phyloP scores from a whole-genome alignment of 2,113 vertebrate genomes.

The Alexandromys fortis region DNA sequence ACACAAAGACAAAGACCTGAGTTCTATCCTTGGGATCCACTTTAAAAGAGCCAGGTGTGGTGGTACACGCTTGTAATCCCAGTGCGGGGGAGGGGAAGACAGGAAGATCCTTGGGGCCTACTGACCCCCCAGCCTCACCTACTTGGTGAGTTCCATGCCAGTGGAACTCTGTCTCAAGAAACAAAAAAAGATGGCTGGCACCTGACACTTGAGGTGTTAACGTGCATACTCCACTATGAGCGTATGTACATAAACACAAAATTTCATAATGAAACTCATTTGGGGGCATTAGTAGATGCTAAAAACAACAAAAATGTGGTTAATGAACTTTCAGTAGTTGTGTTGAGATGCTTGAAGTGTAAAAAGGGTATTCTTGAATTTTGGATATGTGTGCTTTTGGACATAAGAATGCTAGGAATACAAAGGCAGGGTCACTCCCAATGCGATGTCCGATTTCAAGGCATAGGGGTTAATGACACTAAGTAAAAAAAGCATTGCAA shows the following conservation, averaged over 20 bases:
- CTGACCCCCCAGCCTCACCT: not conserved
- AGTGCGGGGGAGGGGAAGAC: too few relatives aligned
- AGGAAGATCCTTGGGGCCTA: too few relatives aligned
- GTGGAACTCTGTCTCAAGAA: not conserved
- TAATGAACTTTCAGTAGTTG: not conserved
- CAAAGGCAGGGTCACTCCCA: not conserved
- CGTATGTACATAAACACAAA: not conserved
- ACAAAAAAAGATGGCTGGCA: not conserved
- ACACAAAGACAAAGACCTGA: not conserved
- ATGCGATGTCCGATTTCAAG: conserved; percentile 19
- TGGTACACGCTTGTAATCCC: not conserved
- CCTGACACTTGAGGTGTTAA: not conserved
- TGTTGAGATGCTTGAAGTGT: conserved; percentile 43
- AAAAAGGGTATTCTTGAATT: conserved; percentile 28
- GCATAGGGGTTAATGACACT: not conserved
- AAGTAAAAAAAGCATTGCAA: conserved; percentile 31
- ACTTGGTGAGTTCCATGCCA: not conserved
- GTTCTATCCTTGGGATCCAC: not conserved
- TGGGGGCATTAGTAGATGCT: not conserved
- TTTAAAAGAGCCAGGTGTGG: not conserved
- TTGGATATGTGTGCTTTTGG: not conserved
- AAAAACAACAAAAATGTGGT: not conserved
- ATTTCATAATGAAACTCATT: not conserved
- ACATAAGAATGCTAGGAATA: not conserved
- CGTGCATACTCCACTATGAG: not conserved